Evolutionary conservation across 2,888 invertebrate genomes (phyloP).

Genomic region (Clistopyga incitator): DNA sequence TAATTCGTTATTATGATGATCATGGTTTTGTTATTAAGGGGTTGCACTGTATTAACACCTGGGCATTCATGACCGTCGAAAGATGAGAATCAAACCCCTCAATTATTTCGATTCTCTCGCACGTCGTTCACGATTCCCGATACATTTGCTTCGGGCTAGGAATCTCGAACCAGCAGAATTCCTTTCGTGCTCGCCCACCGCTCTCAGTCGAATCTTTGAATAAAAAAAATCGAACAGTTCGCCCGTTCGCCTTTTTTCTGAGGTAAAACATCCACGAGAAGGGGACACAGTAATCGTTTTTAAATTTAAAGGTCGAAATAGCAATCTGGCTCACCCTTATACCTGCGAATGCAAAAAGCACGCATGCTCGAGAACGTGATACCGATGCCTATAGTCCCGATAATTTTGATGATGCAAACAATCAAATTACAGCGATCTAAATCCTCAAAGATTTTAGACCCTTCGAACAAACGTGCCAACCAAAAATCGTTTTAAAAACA

Average conservation of each 20-base stretch:
- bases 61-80: slow-evolving; percentile 39
- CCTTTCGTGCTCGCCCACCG: slow-evolving; percentile 52
- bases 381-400: slow-evolving; percentile 44
- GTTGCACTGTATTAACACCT: slow-evolving; percentile 59
- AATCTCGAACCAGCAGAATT: slow-evolving; percentile 39
- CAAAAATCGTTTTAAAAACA: slow-evolving; percentile 44
- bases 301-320: slow-evolving; percentile 64
- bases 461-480: slow-evolving; percentile 10
- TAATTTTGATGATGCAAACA: slow-evolving; percentile 62
- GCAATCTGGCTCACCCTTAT: slow-evolving; percentile 48
- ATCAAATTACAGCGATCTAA: slow-evolving; percentile 65
- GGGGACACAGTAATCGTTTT: slow-evolving; percentile 64
- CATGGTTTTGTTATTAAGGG: slow-evolving; percentile 8
- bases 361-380: slow-evolving; percentile 44
- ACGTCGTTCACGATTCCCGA: slow-evolving; percentile 42
- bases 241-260: slow-evolving; percentile 54
- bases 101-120: slow-evolving; percentile 60
- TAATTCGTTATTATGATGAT: slow-evolving; percentile 15
- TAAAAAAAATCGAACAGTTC: slow-evolving; percentile 36
- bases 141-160: slow-evolving; percentile 59
- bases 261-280: slow-evolving; percentile 50
- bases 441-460: slow-evolving; percentile 46
- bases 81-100: slow-evolving; percentile 57
- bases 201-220: slow-evolving; percentile 35
- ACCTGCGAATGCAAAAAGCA: slow-evolving; percentile 64